Percentiles rank a stretch among this genome's conserved stretches.
Conservation (phyloP, 2,888 invertebrate genomes). For the Tinea trinotella region DNA sequence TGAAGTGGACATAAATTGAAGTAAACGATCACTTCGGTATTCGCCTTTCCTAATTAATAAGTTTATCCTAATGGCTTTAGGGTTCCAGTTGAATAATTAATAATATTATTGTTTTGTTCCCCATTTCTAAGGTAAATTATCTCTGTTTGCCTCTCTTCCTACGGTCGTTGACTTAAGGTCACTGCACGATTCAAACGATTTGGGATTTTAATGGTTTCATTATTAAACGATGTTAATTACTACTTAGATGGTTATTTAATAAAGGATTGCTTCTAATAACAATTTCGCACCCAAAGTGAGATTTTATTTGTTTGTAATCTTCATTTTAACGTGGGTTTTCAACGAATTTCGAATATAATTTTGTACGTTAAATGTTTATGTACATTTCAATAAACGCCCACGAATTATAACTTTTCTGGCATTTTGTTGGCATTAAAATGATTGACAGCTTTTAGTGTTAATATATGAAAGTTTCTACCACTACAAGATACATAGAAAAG, state of each 20-base stretch:
- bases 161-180: conserved; percentile 15
- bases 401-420: not conserved
- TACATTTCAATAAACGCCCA: not conserved
- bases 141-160: not conserved
- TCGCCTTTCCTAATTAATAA: not conserved
- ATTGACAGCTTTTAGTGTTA: not conserved
- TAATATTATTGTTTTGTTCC: conserved; percentile 2
- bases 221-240: conserved; percentile 12
- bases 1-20: too few relatives aligned
- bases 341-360: not conserved
- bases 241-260: not conserved
- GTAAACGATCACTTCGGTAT: not conserved
- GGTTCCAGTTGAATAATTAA: not conserved
- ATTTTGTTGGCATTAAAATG: not conserved
- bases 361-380: not conserved
- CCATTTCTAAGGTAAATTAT: conserved; percentile 8
- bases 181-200: conserved; percentile 9
- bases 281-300: not conserved
- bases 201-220: conserved; percentile 12
- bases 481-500: too few relatives aligned
- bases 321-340: not conserved
- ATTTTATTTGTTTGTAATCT: not conserved
- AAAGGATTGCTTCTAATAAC: not conserved
- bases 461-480: too few relatives aligned
- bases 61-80: not conserved